Base-by-base conservation (phyloP, 2,797 vertebrate genomes). In the Austrolebias charrua region DNA sequence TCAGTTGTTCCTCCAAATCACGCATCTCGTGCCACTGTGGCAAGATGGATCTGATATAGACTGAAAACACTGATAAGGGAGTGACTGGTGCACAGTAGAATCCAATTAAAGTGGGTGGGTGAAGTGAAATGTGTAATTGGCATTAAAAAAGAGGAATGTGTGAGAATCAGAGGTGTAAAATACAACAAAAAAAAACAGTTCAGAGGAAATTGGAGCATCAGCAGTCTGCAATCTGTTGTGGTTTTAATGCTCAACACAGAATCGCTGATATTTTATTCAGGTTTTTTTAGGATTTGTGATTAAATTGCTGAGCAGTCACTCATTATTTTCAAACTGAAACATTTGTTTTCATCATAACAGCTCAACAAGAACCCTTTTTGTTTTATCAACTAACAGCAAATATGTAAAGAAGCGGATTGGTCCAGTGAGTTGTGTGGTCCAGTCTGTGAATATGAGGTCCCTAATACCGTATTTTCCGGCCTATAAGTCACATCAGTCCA, bases 151-250 rank as follows among this genome's bases (percentile, higher is more conserved):
- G 24, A 80, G 56, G 31, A 40, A 40, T 40, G 38, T 76, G 76
- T 86, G 83, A 68, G 66, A 86, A 82, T 55, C 66, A 45, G 33
- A 73, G 65, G 78, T 86, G 81, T 83, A 75, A 88, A 85, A 84
- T 69, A 81, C 60, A 65, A 78, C 49, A 63, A 71, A 44, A 35
- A 40, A 40, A 40, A 71, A 50, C 31, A 80, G 43, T 19, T 59
- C 15, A 19, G 54, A 86, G 60, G 78, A 80, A 79, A 80, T 77
- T 80, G 79, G 79, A 65, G 78, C 79, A 78, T 63, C 33, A 42
- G 24, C 20, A 15, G 52, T 48, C 24, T 74, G 59, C 65, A 82
- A 46, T 52, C 60, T 64, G 62, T 73, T 72, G 55, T 56, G 52
- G 24, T 62, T 48, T 49, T 29, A 20, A 48, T 20, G 46, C 50